Percentiles rank a stretch among this genome's conserved stretches.
phyloP scores from a whole-genome alignment of 2,797 vertebrate genomes.

The Oophaga sylvatica region DNA sequence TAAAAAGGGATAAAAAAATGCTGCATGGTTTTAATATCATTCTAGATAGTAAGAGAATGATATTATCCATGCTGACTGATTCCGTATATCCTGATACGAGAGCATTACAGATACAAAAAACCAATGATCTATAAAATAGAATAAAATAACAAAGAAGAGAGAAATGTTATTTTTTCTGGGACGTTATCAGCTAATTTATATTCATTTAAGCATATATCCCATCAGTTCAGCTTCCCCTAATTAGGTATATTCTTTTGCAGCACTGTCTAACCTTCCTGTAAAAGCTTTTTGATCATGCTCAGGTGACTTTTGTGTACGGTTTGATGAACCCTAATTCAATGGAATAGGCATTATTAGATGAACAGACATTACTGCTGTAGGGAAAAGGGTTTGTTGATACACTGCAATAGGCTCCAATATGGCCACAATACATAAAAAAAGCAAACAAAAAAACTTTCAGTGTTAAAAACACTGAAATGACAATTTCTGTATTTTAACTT shows the following conservation, averaged over 20 bases:
- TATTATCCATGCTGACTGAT: constrained; percentile 92
- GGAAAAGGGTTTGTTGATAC: neutral
- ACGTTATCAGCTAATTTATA: constrained; percentile 86
- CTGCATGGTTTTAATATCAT: constrained; percentile 89
- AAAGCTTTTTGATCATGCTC: constrained; percentile 53
- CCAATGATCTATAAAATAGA: constrained; percentile 84
- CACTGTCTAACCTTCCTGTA: constrained; percentile 73
- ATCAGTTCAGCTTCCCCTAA: constrained; percentile 81
- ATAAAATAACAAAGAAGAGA: constrained; percentile 81
- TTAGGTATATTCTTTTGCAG: constrained; percentile 77
- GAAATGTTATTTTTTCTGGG: constrained; percentile 80
- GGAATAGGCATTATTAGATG: constrained; percentile 25
- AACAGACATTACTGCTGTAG: constrained; percentile 30
- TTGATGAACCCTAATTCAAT: constrained; percentile 19
- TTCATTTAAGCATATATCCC: constrained; percentile 86
- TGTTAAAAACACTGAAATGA: too few species aligned
- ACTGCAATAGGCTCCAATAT: neutral
- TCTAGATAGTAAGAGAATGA: constrained; percentile 88
- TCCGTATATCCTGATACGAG: constrained; percentile 86
- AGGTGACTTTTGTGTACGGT: constrained; percentile 31
- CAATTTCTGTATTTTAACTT: too few species aligned
- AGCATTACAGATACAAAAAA: constrained; percentile 83
- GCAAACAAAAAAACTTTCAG: neutral
- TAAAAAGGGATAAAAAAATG: constrained; percentile 84
- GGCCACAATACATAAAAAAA: neutral